Conservation (phyloP, 37 sponge, comb jelly and placozoan species). For the Bolinopsis microptera region DNA sequence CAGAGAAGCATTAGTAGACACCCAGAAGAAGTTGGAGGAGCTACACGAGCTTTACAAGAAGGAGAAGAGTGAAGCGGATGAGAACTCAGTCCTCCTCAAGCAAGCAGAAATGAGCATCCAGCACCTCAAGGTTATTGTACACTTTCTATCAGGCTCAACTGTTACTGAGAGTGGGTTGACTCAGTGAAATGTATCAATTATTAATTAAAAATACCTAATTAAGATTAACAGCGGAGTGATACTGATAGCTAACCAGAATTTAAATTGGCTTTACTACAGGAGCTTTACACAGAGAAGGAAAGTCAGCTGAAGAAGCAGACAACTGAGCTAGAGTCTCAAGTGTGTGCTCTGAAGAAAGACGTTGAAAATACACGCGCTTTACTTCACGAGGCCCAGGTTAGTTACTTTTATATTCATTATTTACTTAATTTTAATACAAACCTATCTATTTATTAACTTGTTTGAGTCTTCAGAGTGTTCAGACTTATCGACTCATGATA, state of each 20-base stretch:
- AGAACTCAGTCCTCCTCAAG: conserved; percentile 43
- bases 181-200: too few species aligned
- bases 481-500: too few species aligned
- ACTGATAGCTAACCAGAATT: not conserved
- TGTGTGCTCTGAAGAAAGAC: not conserved
- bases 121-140: conserved; percentile 31
- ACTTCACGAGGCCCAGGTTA: conserved; percentile 36
- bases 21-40: not conserved
- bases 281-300: conserved; percentile 46
- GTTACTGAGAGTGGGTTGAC: too few species aligned
- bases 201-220: too few species aligned
- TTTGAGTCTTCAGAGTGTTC: too few species aligned
- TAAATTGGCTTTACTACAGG: not conserved
- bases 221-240: too few species aligned
- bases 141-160: not conserved
- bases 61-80: not conserved
- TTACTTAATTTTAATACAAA: too few species aligned
- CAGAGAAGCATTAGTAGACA: not conserved
- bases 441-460: too few species aligned
- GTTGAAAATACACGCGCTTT: not conserved
- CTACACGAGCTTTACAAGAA: conserved; percentile 8
- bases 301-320: conserved; percentile 4
- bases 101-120: conserved; percentile 56
- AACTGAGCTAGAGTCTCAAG: not conserved
- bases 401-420: too few species aligned